Percentiles rank a stretch among this genome's conserved stretches.
Evolutionary conservation across 2,113 vertebrate species (phyloP).

Genomic region (Cyphomyrus plagiostoma): DNA sequence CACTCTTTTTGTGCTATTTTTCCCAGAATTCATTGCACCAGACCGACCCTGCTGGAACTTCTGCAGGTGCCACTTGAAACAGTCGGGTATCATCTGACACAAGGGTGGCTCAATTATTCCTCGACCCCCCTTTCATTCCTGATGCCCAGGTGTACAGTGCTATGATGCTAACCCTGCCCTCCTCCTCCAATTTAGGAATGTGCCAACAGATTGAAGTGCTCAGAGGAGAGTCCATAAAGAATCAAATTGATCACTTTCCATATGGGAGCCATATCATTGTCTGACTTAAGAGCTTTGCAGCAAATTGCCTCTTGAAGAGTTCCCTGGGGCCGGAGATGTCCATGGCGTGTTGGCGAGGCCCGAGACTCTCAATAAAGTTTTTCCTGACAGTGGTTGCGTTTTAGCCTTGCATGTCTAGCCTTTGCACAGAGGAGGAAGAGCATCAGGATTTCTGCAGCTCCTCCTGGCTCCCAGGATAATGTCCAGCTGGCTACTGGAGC

Average conservation of each 20-base stretch:
- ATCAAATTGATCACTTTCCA: slow-evolving; percentile 11
- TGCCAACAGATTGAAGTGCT: neutral
- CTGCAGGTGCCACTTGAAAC: neutral
- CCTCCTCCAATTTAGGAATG: neutral
- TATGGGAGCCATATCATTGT: neutral
- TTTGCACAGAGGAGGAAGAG: no score
- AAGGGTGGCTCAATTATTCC: slow-evolving; percentile 1
- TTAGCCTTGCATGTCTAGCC: neutral
- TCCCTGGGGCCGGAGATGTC: neutral
- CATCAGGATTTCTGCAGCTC: neutral
- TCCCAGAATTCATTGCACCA: neutral
- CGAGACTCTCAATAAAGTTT: neutral
- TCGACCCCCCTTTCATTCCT: neutral
- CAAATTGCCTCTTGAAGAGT: slow-evolving; percentile 11
- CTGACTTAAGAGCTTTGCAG: neutral
- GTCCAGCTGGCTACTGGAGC: no score
- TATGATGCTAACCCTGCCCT: neutral
- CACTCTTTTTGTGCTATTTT: neutral
- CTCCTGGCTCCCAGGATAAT: no score
- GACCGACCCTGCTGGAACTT: neutral
- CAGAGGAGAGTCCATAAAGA: slow-evolving; percentile 14
- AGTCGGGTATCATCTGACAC: neutral
- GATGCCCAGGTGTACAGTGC: neutral
- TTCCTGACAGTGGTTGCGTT: neutral
- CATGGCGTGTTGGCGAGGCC: neutral